Evolutionary conservation across 2,113 vertebrate species (phyloP), one percentile per base, ranked within the genome.

Genomic region (Nothobranchius furzeri): DNA sequence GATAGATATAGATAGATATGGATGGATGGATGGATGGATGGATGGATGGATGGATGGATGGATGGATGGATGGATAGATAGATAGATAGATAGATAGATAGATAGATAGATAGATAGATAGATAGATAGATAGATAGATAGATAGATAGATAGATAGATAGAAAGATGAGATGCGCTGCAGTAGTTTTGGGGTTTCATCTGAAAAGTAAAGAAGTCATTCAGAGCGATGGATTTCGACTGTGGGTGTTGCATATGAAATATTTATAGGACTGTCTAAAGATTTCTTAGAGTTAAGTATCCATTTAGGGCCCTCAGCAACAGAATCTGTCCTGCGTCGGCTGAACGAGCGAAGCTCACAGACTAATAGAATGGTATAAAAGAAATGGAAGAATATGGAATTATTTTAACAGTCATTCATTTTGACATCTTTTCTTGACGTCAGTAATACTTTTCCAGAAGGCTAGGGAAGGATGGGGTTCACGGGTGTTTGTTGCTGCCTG

Each of bases 171-270:
- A 17, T 24, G 3, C 25, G 43, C 36, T 43, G 3, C 7, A 40
- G 11, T 24, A 37, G 17, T 40, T 60, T 12, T 61, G 12, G 9
- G 8, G 47, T 54, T 43, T 80, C 49, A 67, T 75, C 70, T 63
- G 51, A 68, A 30, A 24, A 78, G 24, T 30, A 52, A 45, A 55
- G 13, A 42, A 17, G 64, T 67, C 37, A 35, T 40, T 66, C 14
- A 6, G 36, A 12, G 46, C 54, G 47, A 68, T 56, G 62, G 36
- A 50, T 69, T 80, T 56, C 45, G 24, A 50, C 59, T 51, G 51
- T 66, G 51, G 69, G 60, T 75, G 70, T 65, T 60, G 4, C 65
- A 68, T 63, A 82, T 85, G 47, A 87, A 85, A 83, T 83, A 85
- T 86, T 83, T 65, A 85, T 86, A 45, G 51, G 45, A 50, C 64